A percentile compares a stretch with the other conserved stretches of the same genome.
phyloP scores from a whole-genome alignment of 2,113 vertebrate genomes.

The Pollachius pollachius region DNA sequence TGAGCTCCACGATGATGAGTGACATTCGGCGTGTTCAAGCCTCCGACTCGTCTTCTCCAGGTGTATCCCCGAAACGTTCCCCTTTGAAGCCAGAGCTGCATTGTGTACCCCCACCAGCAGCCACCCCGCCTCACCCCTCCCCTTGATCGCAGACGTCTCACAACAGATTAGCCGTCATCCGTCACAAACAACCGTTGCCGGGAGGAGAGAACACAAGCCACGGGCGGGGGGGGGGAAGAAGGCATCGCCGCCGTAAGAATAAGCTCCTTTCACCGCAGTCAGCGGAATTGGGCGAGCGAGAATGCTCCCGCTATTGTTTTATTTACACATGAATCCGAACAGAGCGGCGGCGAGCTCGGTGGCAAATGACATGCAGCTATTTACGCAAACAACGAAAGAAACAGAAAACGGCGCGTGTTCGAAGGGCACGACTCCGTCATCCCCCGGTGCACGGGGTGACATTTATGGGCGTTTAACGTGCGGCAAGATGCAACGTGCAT shows the following conservation, averaged over 20 bases:
- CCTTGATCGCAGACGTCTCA: constrained; percentile 63
- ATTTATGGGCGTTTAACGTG: constrained; percentile 27
- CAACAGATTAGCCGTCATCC: constrained; percentile 63
- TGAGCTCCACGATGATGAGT: constrained; percentile 51
- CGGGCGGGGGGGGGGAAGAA: constrained; percentile 19
- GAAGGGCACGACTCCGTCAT: constrained; percentile 61
- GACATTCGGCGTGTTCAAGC: constrained; percentile 39
- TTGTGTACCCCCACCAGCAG: constrained; percentile 50
- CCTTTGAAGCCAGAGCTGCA: constrained; percentile 44
- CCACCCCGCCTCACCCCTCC: constrained; percentile 52
- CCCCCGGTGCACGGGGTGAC: constrained; percentile 41
- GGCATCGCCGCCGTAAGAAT: constrained; percentile 51
- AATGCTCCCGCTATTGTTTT: constrained; percentile 34
- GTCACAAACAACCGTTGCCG: constrained; percentile 51
- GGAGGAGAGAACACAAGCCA: constrained; percentile 37
- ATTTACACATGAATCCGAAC: constrained; percentile 27
- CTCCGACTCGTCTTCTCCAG: constrained; percentile 55
- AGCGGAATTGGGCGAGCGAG: constrained; percentile 24
- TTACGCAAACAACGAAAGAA: constrained; percentile 11
- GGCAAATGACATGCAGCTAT: constrained; percentile 5
- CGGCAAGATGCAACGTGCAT: constrained; percentile 35
- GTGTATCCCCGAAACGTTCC: constrained; percentile 56
- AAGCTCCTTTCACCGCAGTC: constrained; percentile 51
- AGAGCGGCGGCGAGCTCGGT: constrained; percentile 34
- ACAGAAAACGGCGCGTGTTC: constrained; percentile 31